Conservation (phyloP, 2,797 vertebrate genomes). For the Gouania willdenowi region DNA sequence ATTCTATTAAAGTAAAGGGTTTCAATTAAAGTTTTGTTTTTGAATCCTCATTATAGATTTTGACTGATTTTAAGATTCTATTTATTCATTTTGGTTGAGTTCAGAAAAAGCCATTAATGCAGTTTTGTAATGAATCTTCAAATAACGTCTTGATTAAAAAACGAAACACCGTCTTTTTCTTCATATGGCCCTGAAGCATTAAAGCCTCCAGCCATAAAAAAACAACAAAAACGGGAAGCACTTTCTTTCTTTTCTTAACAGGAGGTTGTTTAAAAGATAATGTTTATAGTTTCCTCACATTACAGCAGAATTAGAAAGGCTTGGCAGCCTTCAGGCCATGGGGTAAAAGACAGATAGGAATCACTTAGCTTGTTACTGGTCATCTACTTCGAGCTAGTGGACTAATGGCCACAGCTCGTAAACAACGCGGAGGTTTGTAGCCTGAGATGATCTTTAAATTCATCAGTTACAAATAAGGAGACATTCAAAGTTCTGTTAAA, state of each 20-base stretch:
- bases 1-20: too few relatives aligned
- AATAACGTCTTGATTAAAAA: too few relatives aligned
- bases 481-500: not conserved
- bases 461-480: not conserved
- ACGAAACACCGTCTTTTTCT: not conserved
- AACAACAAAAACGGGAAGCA: slow-evolving; percentile 60
- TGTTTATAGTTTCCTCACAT: slow-evolving; percentile 53
- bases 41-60: too few relatives aligned
- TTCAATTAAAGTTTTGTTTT: too few relatives aligned
- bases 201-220: slow-evolving; percentile 38
- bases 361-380: slow-evolving; percentile 27
- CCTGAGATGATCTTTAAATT: not conserved
- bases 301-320: slow-evolving; percentile 45
- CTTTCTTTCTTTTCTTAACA: slow-evolving; percentile 54
- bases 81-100: too few relatives aligned
- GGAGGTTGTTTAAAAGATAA: slow-evolving; percentile 63
- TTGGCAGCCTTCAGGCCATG: slow-evolving; percentile 32
- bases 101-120: too few relatives aligned
- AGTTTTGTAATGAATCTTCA: too few relatives aligned
- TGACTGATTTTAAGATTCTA: too few relatives aligned
- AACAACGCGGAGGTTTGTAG: slow-evolving; percentile 1
- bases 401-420: slow-evolving; percentile 18
- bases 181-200: slow-evolving; percentile 42
- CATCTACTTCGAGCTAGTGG: slow-evolving; percentile 5
- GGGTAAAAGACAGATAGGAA: slow-evolving; percentile 41